These are phyloP conservation scores for Xanthia icteritia DNA, from an alignment of 2,888 invertebrate species.

Conservation along the genomic window DNA sequence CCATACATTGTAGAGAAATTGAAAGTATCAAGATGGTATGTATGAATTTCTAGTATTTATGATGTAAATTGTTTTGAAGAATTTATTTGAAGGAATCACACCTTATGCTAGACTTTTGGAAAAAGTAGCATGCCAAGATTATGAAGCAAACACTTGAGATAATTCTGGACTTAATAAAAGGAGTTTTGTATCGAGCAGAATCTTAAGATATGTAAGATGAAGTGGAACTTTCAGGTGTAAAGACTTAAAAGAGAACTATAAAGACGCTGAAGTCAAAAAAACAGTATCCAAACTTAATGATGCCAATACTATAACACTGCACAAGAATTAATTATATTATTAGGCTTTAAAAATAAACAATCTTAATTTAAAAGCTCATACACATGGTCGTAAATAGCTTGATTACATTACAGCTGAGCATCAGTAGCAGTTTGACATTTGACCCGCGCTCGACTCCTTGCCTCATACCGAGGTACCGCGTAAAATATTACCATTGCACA, in stretches of 20 bases:
- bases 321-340: not conserved
- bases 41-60: not conserved
- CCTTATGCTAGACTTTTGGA: not conserved
- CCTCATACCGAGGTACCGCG: conserved; percentile 35
- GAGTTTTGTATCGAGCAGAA: not conserved
- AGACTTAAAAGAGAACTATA: not conserved
- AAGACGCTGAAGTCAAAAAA: not conserved
- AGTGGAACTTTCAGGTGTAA: no score
- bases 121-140: not conserved
- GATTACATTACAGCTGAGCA: conserved; percentile 30
- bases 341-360: not conserved
- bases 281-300: not conserved
- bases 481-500: conserved; percentile 50
- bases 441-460: conserved; percentile 50
- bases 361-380: conserved; percentile 1
- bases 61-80: not conserved
- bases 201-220: not conserved
- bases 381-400: conserved; percentile 30
- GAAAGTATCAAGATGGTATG: not conserved
- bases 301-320: not conserved
- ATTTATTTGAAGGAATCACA: not conserved
- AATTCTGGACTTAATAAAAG: not conserved
- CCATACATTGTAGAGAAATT: conserved; percentile 14
- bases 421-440: conserved; percentile 53
- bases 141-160: not conserved